phyloP scores from a whole-genome alignment of 2,888 invertebrate genomes.

The Polyommatus iphigenia region DNA sequence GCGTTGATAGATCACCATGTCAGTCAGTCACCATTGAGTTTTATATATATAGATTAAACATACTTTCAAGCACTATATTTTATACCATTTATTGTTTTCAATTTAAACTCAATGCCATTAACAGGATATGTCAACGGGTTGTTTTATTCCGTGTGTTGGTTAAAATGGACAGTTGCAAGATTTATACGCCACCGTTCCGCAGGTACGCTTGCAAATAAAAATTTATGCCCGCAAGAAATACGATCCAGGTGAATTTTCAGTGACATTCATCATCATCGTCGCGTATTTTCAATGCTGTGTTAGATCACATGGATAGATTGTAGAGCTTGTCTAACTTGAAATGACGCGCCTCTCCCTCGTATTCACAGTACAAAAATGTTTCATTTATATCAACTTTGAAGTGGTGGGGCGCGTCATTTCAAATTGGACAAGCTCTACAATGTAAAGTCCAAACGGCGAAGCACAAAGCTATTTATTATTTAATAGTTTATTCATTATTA shows the following conservation, averaged over 20 bases:
- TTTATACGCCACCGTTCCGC: slow-evolving; percentile 3
- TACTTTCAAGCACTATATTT: not conserved
- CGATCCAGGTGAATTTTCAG: slow-evolving; percentile 16
- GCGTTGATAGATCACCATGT: too few species aligned
- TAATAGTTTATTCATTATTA: too few species aligned
- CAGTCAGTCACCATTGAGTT: too few species aligned
- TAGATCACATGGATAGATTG: too few species aligned
- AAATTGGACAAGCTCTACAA: too few species aligned
- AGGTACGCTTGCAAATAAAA: slow-evolving; percentile 7
- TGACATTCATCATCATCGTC: not conserved
- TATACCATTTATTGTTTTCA: slow-evolving; percentile 13
- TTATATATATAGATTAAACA: not conserved
- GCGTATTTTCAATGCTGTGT: not conserved
- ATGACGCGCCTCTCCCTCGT: too few species aligned
- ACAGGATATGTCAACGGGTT: slow-evolving; percentile 3
- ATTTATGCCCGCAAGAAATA: not conserved
- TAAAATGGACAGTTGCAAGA: slow-evolving; percentile 13
- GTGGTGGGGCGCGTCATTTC: too few species aligned
- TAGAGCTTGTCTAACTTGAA: too few species aligned
- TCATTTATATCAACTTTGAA: too few species aligned
- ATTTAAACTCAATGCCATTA: slow-evolving; percentile 5
- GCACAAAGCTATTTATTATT: too few species aligned
- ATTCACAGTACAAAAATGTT: too few species aligned
- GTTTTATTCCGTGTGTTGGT: slow-evolving; percentile 2
- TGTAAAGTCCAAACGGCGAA: too few species aligned